These are phyloP conservation scores for Macrotus californicus DNA, from an alignment of 2,113 vertebrate species.

Conservation along the genomic window DNA sequence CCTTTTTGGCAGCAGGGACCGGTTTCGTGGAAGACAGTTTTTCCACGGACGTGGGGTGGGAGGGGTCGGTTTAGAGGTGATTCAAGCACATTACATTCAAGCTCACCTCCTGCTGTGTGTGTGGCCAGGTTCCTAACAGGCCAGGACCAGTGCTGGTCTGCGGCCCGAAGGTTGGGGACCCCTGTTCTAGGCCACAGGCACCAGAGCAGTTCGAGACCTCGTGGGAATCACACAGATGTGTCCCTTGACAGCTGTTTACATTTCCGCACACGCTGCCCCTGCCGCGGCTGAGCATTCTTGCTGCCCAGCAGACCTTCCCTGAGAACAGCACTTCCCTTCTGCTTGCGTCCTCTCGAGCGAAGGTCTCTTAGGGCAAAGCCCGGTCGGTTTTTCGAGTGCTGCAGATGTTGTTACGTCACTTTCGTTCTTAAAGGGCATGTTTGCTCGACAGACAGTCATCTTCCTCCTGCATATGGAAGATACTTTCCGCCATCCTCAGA, in stretches of 20 bases:
- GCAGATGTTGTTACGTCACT: background rate
- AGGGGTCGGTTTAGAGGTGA: too few relatives aligned
- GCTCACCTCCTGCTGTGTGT: too few relatives aligned
- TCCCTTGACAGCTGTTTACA: background rate
- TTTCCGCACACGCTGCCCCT: too few relatives aligned
- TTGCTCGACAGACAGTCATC: background rate
- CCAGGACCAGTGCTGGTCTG: too few relatives aligned
- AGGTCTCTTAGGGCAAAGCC: background rate
- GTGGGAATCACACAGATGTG: background rate
- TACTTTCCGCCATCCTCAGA: background rate
- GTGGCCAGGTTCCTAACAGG: too few relatives aligned
- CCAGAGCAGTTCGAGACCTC: background rate
- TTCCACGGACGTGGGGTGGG: too few relatives aligned
- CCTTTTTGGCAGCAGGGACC: too few relatives aligned
- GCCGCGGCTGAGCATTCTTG: background rate
- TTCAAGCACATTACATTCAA: too few relatives aligned
- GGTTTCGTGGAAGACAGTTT: too few relatives aligned
- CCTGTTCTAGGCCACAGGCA: background rate
- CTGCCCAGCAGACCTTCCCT: background rate
- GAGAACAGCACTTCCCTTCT: background rate
- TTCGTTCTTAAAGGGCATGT: background rate
- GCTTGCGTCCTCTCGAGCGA: background rate
- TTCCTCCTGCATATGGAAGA: background rate
- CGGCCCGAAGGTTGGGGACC: too few relatives aligned
- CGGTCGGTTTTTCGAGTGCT: background rate